phyloP scores from a whole-genome alignment of 2,888 invertebrate genomes.

The Tuta absoluta region DNA sequence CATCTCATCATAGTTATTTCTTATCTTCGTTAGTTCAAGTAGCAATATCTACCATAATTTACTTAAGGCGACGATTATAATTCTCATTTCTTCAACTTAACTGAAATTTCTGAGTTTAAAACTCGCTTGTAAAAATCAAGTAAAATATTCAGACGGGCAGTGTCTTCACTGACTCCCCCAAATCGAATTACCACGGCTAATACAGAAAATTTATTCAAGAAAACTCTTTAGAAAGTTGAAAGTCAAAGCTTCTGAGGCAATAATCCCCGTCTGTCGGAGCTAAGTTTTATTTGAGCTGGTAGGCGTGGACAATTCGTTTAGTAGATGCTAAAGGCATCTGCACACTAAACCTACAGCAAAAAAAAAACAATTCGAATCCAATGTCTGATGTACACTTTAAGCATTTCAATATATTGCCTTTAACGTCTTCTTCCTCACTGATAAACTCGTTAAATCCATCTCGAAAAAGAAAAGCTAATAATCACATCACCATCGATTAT shows the following conservation, averaged over 20 bases:
- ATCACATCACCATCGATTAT: conserved; percentile 2
- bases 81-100: conserved; percentile 17
- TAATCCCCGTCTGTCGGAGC: conserved; percentile 58
- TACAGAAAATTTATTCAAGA: conserved; percentile 67
- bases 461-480: not conserved
- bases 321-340: conserved; percentile 26
- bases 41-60: not conserved
- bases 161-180: conserved; percentile 50
- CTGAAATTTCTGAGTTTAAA: conserved; percentile 37
- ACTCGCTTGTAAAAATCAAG: conserved; percentile 37
- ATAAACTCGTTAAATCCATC: not conserved
- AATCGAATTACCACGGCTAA: conserved; percentile 63
- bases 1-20: not conserved
- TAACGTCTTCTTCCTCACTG: not conserved
- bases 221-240: conserved; percentile 65
- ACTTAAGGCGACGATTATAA: conserved; percentile 6
- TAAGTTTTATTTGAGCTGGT: conserved; percentile 53
- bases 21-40: conserved; percentile 8
- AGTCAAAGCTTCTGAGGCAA: conserved; percentile 63
- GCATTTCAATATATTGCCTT: not conserved
- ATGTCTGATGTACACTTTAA: not conserved
- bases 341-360: not conserved
- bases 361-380: too few species aligned
- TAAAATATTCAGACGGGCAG: conserved; percentile 42
- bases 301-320: conserved; percentile 33